Evolutionary conservation across 2,888 invertebrate species (phyloP).

Genomic region (Andricus curvator): DNA sequence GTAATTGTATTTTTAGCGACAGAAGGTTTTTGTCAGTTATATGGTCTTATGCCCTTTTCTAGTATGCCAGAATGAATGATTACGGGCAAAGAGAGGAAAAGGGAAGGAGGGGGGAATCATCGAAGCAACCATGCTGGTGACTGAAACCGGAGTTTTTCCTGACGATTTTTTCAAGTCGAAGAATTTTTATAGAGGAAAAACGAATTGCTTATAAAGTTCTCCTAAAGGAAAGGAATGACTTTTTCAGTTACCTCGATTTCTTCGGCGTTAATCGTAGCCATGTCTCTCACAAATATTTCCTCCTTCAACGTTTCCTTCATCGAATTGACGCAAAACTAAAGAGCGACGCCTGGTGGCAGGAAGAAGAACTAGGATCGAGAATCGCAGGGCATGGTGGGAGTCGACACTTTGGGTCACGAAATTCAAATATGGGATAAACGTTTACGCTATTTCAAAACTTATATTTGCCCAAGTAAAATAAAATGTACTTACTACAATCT

Average conservation of each 20-base stretch:
- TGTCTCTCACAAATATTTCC: constrained; percentile 76
- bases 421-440: background rate
- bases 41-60: constrained; percentile 15
- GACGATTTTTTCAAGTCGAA: background rate
- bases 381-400: background rate
- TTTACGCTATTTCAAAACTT: too few species aligned
- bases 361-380: background rate
- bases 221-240: background rate
- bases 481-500: too few species aligned
- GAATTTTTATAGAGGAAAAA: background rate
- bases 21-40: background rate
- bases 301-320: constrained; percentile 1
- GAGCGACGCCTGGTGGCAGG: background rate
- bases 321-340: background rate
- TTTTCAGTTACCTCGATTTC: constrained; percentile 80
- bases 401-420: background rate
- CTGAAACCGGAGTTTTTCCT: background rate
- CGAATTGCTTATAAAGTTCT: background rate
- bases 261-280: constrained; percentile 83
- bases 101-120: background rate
- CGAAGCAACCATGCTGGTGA: constrained; percentile 2
- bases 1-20: background rate
- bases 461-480: too few species aligned
- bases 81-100: background rate
- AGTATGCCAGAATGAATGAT: constrained; percentile 17